Percentiles rank a stretch among this genome's conserved stretches.
Conservation (phyloP, 2,113 vertebrate species). For the Passer montanus region DNA sequence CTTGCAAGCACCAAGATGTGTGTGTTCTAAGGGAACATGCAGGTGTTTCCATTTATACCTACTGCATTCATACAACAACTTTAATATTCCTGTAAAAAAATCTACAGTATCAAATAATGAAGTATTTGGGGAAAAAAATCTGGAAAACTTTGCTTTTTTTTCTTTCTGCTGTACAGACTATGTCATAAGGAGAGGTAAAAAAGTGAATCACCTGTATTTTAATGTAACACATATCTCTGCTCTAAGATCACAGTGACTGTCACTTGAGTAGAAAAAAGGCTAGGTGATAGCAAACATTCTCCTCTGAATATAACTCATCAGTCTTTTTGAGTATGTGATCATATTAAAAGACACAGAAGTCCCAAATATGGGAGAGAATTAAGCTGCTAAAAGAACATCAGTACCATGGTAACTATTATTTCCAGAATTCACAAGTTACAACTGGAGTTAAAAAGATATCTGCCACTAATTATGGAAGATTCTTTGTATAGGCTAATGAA, state of each 20-base stretch:
- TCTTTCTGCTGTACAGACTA: not conserved
- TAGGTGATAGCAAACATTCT: not conserved
- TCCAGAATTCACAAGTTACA: not conserved
- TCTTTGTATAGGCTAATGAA: not conserved
- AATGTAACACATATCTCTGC: not conserved
- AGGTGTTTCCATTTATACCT: not conserved
- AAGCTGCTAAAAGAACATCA: not conserved
- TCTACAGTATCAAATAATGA: not conserved
- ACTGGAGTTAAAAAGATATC: not conserved
- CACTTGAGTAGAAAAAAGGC: not conserved
- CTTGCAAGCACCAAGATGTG: not conserved
- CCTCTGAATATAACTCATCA: not conserved
- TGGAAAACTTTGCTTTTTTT: not conserved
- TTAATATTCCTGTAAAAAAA: not conserved
- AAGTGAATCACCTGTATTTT: not conserved
- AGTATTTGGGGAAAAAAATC: not conserved
- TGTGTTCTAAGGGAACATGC: not conserved
- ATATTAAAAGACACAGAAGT: not conserved
- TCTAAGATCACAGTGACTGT: not conserved
- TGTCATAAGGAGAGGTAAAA: not conserved
- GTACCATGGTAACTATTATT: slow-evolving; percentile 23
- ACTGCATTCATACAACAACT: not conserved
- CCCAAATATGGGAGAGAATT: not conserved
- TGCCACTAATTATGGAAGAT: not conserved
- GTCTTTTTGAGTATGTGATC: not conserved